phyloP scores from a whole-genome alignment of 2,888 invertebrate genomes.

The Hymenopus coronatus region DNA sequence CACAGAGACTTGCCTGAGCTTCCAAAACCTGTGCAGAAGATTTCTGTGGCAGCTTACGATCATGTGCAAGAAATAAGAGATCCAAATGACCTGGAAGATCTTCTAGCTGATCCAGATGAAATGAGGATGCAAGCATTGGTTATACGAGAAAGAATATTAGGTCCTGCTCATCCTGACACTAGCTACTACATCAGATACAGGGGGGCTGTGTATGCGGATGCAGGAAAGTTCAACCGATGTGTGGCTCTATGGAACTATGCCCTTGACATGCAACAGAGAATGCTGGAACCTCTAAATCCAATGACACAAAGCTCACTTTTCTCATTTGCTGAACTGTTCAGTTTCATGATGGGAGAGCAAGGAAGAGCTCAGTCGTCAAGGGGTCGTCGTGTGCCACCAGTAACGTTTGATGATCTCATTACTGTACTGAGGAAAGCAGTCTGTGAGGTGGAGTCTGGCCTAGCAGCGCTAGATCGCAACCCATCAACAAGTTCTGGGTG shows the following conservation, averaged over 20 bases:
- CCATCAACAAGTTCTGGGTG: conserved; percentile 33
- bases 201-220: conserved; percentile 92
- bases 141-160: conserved; percentile 87
- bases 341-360: conserved; percentile 89
- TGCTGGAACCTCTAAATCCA: conserved; percentile 87
- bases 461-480: conserved; percentile 37
- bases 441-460: conserved; percentile 45
- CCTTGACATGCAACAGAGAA: conserved; percentile 66
- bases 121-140: conserved; percentile 91
- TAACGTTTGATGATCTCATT: conserved; percentile 78
- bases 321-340: conserved; percentile 92
- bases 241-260: conserved; percentile 59
- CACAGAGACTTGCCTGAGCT: conserved; percentile 63
- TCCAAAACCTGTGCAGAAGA: conserved; percentile 68
- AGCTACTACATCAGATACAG: conserved; percentile 94
- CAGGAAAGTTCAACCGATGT: conserved; percentile 78
- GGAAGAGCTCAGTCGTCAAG: conserved; percentile 62
- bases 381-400: conserved; percentile 73
- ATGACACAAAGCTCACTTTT: conserved; percentile 93
- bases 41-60: conserved; percentile 84
- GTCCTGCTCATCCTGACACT: conserved; percentile 94
- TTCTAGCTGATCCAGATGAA: conserved; percentile 90
- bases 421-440: conserved; percentile 80
- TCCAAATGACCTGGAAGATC: conserved; percentile 74
- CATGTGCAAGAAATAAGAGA: conserved; percentile 79